Percentiles rank a stretch among this genome's conserved stretches.
Evolutionary conservation across 2,113 vertebrate species (phyloP).

Genomic region (Apteryx owenii): DNA sequence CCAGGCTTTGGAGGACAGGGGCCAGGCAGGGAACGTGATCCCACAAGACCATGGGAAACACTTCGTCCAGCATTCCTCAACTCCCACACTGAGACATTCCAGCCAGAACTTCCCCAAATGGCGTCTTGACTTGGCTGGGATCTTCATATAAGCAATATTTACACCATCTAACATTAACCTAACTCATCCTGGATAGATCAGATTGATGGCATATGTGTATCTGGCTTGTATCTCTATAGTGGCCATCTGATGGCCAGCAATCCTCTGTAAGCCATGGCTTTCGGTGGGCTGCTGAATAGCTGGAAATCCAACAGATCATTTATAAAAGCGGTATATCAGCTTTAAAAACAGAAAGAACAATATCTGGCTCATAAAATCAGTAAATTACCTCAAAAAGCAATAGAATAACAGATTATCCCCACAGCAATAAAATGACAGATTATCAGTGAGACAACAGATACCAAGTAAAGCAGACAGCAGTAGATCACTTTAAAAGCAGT

Average conservation of each 20-base stretch:
- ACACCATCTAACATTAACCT: neutral
- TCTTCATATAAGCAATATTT: neutral
- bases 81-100: neutral
- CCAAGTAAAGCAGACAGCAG: neutral
- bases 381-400: neutral
- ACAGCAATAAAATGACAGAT: neutral
- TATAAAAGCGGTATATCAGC: slow-evolving; percentile 6
- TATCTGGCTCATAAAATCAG: neutral
- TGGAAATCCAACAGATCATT: slow-evolving; percentile 17
- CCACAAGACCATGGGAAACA: neutral
- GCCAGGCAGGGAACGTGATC: neutral
- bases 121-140: neutral
- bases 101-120: neutral
- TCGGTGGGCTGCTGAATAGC: slow-evolving; percentile 1
- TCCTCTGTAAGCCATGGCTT: neutral
- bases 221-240: neutral
- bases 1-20: fast-evolving
- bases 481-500: neutral
- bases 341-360: neutral
- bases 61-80: neutral
- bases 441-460: neutral
- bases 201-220: neutral
- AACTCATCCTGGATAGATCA: neutral
- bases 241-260: neutral
- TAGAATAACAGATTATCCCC: neutral